Base-by-base conservation (phyloP, 2,888 invertebrate genomes). In the Eristalis pertinax region DNA sequence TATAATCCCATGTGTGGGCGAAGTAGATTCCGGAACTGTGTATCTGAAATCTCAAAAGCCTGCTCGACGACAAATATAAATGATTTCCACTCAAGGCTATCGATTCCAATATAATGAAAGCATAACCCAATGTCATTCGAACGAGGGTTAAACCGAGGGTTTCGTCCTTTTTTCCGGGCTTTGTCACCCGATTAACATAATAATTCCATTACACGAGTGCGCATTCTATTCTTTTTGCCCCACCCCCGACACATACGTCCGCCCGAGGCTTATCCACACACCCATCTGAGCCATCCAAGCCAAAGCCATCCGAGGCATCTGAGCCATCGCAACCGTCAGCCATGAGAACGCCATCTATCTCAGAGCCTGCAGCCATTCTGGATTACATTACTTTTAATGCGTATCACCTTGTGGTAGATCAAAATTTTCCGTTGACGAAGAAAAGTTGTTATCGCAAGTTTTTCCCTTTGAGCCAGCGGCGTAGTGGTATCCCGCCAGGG, bases 371-470 rank as follows among this genome's bases (percentile, higher is more conserved):
- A 82, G 78, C 67, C 78, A 68, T 79, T 65, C 73, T 75, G 67
- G 70, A 70, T 78, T 63, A 78, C 86, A 86, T 86, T 86, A 86
- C 74, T 75, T 86, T 83, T 78, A 86, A 86, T 78, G 86, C 70
- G 86, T 78, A 78, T 74, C 70, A 75, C 83, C 75, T 78, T 79
- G 83, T 43, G 83, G 86, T 83, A 67, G 74, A 78, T 83, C 78
- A 75, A 67, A 70, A 75, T 78, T 70, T 80, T 43, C 43, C 50
- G 32, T 77, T 85, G 68, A 64, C 32, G 81, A 81, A 76, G 76
- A 77, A 81, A 76, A 75, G 67, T 80, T 86, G 73, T 64, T 85
- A 77, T 76, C 73, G 64, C 60, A 76, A 56, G 76, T 60, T 68
- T 41, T 56, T 69, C 10, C 26, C 38, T 58, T 50, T 50, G 43